Evolutionary conservation across 2,888 invertebrate species (phyloP).

Genomic region (Andrena flavipes): DNA sequence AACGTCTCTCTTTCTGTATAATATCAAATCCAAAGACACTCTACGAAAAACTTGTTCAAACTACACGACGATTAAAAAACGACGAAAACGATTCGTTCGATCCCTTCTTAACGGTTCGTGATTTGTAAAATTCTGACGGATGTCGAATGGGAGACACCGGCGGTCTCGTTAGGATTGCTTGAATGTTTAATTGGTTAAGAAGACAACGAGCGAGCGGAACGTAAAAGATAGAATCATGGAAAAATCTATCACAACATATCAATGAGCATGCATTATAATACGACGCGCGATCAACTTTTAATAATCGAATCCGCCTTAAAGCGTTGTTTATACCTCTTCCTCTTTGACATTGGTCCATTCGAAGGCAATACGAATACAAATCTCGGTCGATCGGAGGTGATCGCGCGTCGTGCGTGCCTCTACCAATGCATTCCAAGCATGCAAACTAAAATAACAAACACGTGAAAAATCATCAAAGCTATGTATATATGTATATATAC

Average conservation of each 20-base stretch:
- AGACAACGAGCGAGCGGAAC: conserved; percentile 57
- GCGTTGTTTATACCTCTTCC: not conserved
- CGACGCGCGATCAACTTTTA: conserved; percentile 32
- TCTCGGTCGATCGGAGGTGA: conserved; percentile 20
- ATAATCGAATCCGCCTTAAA: not conserved
- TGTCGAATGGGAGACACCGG: not conserved
- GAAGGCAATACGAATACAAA: not conserved
- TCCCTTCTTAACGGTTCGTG: conserved; percentile 48
- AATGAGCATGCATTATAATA: conserved; percentile 54
- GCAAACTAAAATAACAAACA: conserved; percentile 77
- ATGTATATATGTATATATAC: conserved; percentile 58
- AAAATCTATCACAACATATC: conserved; percentile 55
- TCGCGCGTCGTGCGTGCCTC: conserved; percentile 39
- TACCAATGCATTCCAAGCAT: conserved; percentile 66
- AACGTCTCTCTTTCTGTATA: conserved; percentile 52
- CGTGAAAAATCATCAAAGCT: conserved; percentile 66
- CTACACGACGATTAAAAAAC: conserved; percentile 61
- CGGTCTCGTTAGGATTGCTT: not conserved
- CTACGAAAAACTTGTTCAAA: conserved; percentile 53
- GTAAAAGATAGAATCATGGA: conserved; percentile 56
- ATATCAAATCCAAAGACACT: conserved; percentile 49
- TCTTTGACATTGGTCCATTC: not conserved
- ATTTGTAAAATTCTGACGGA: not conserved
- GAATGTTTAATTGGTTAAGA: conserved; percentile 33
- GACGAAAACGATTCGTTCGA: conserved; percentile 55